phyloP scores from a whole-genome alignment of 2,797 vertebrate species.

The Epinephelus awoara region DNA sequence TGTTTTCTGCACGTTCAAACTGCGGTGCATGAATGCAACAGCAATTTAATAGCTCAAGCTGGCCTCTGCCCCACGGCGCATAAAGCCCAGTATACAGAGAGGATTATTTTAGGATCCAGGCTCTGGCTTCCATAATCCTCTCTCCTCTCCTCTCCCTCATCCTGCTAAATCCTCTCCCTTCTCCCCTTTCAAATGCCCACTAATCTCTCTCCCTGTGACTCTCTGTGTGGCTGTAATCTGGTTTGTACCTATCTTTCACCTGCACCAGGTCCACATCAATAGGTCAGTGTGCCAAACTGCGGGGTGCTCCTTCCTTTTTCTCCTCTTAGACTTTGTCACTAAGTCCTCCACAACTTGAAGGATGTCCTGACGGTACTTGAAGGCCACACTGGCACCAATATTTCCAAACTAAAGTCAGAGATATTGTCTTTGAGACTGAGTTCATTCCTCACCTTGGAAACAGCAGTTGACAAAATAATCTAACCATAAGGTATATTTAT shows the following conservation, averaged over 20 bases:
- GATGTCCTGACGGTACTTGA: neutral
- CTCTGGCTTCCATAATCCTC: conserved; percentile 85
- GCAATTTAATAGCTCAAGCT: conserved; percentile 54
- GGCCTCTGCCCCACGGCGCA: conserved; percentile 59
- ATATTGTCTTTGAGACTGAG: neutral
- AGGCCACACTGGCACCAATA: neutral
- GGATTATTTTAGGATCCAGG: conserved; percentile 87
- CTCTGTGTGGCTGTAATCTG: conserved; percentile 79
- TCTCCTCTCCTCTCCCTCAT: conserved; percentile 81
- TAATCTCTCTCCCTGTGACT: conserved; percentile 79
- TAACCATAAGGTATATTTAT: neutral
- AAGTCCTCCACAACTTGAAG: neutral
- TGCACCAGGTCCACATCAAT: conserved; percentile 65
- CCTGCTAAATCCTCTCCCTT: conserved; percentile 83
- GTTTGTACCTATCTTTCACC: conserved; percentile 77
- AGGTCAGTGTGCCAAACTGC: conserved; percentile 69
- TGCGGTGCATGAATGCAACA: conserved; percentile 20
- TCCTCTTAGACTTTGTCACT: neutral
- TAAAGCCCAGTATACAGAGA: conserved; percentile 78
- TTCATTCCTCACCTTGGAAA: neutral
- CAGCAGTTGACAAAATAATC: neutral
- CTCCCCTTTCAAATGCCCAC: conserved; percentile 82
- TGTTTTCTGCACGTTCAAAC: conserved; percentile 47
- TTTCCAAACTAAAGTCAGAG: neutral
- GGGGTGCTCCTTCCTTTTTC: conserved; percentile 1